Evolutionary conservation across 2,797 vertebrate species (phyloP), one percentile per base, ranked within the genome.

Genomic region (Leucoraja ocellata): DNA sequence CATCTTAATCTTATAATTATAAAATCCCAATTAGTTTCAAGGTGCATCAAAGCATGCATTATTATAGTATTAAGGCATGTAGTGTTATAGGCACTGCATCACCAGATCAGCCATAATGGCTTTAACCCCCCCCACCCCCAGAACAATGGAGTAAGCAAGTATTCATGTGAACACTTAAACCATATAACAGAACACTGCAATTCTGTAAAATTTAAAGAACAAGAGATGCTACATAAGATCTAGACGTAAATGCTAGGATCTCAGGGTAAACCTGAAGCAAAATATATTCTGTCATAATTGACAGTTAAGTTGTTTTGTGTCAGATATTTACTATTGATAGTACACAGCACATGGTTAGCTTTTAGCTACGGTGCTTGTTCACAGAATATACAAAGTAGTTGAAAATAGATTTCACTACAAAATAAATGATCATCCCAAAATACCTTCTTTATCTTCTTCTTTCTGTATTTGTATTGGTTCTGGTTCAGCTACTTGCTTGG

Each of bases 391-490:
- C 25, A 54, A 76, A 58, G 71, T 8, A 28, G 0, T 28, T 92
- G 36, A 28, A 91, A 91, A 54, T 39, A 74, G 68, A 54, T 91
- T 71, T 73, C 23, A 3, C 25, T 76, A 11, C 71, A 92, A 39
- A 54, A 76, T 14, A 39, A 13, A 68, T 74, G 71, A 54, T 54
- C 71, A 92, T n/a, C 23, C 23, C 77, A 68, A 80, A 93, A 68
- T 84, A 93, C 81, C 76, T 84, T 93, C 81, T 54, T 93, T 73
- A 80, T 83, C 78, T 73, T 92, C 90, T 93, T 98, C 97, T 46
- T 97, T 97, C 94, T 98, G 97, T 36, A 97, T 95, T 0, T 97
- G 98, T 94, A 98, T 98, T 95, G 97, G 97, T 94, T 97, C 97
- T 71, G 96, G 96, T 96, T 98, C 98, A 3, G 95, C 94, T 88